Percentiles rank a stretch among this genome's conserved stretches.
Conservation (phyloP, 1,140 invertebrate genomes). For the Formica selysi region DNA sequence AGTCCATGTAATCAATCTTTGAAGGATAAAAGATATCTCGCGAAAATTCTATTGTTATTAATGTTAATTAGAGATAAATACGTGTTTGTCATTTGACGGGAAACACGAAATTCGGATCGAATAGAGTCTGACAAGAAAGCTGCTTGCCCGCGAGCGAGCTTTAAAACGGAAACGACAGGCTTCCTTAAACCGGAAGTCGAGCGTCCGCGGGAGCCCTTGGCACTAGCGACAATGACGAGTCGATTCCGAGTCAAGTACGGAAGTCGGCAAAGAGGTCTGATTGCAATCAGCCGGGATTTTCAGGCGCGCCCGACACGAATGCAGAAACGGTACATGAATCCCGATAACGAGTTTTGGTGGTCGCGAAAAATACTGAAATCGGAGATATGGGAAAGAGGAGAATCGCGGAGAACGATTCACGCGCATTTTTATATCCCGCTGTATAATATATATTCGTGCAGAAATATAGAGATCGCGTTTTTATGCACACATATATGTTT, state of each 20-base stretch:
- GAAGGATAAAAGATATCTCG: too few species aligned
- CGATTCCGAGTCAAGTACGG: constrained; percentile 75
- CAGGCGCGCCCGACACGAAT: constrained; percentile 56
- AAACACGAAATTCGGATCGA: too few species aligned
- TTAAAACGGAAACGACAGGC: constrained; percentile 10
- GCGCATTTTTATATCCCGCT: not conserved
- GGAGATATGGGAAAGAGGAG: constrained; percentile 26
- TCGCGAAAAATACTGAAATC: constrained; percentile 45
- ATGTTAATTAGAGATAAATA: too few species aligned
- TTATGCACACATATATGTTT: too few species aligned
- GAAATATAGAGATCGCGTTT: too few species aligned
- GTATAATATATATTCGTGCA: too few species aligned
- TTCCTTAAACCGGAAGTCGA: constrained; percentile 77
- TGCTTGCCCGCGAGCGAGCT: not conserved
- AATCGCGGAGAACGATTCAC: constrained; percentile 16
- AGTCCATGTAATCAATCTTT: too few species aligned
- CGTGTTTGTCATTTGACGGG: too few species aligned
- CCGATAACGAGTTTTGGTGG: constrained; percentile 71
- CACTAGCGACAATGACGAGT: constrained; percentile 56
- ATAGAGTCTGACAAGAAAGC: too few species aligned
- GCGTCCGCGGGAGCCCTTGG: constrained; percentile 16
- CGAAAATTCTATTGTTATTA: too few species aligned
- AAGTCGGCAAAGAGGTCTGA: constrained; percentile 79
- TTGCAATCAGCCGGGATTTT: constrained; percentile 82
- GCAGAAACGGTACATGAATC: constrained; percentile 64